Percentiles rank a stretch among this genome's conserved stretches.
Evolutionary conservation across 1,140 invertebrate genomes (phyloP).

Genomic region (Diprion similis): DNA sequence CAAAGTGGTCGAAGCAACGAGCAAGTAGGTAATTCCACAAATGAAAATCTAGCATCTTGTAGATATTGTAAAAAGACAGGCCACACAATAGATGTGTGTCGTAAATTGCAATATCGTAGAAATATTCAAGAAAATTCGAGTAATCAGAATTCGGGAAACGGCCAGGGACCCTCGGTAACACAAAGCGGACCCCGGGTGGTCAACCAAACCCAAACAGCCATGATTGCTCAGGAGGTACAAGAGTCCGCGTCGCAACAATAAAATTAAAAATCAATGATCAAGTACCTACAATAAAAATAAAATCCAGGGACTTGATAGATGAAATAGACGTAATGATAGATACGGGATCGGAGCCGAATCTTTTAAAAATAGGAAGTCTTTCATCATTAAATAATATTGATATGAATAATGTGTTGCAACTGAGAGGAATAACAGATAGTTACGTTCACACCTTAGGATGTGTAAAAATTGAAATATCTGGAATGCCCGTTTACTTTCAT

Average conservation of each 20-base stretch:
- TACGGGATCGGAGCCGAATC: conserved; percentile 10
- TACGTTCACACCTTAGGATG: not conserved
- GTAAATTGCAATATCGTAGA: too few relatives aligned
- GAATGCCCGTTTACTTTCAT: not conserved
- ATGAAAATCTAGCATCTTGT: too few relatives aligned
- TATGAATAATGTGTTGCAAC: too few relatives aligned
- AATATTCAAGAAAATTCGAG: not conserved
- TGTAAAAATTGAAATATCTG: not conserved
- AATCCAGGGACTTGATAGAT: not conserved
- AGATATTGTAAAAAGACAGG: too few relatives aligned
- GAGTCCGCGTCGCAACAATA: not conserved
- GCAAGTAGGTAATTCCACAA: too few relatives aligned
- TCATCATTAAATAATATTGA: too few relatives aligned
- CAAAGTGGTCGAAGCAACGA: too few relatives aligned
- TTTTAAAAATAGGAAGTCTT: too few relatives aligned
- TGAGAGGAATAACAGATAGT: conserved; percentile 10
- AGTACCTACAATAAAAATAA: not conserved
- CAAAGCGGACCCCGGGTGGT: not conserved
- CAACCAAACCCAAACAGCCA: not conserved
- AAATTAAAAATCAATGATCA: not conserved
- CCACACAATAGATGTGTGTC: too few relatives aligned
- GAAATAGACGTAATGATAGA: conserved; percentile 5
- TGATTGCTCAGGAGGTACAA: too few relatives aligned
- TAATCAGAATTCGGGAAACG: not conserved
- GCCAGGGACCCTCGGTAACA: not conserved